Percentiles rank a stretch among this genome's conserved stretches.
Conservation (phyloP, 2,113 vertebrate species). For the Corythaixoides concolor region DNA sequence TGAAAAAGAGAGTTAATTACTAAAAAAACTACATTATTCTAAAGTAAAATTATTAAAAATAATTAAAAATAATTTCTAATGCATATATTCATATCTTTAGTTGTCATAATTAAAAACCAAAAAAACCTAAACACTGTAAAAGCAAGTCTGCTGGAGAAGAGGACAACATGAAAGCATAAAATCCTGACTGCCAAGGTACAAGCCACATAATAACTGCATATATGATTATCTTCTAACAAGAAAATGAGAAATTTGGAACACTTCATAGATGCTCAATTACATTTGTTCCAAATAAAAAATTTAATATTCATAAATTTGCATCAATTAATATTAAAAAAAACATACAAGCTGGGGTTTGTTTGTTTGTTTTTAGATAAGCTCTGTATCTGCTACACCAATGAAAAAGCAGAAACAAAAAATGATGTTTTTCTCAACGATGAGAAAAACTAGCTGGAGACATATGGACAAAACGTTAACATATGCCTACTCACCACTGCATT, state of each 20-base stretch:
- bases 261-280: too few species aligned
- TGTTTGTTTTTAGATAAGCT: background rate
- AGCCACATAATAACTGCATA: too few species aligned
- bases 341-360: background rate
- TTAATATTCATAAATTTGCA: background rate
- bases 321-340: too few species aligned
- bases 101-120: background rate
- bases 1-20: background rate
- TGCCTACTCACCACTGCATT: background rate
- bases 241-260: too few species aligned
- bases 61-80: background rate
- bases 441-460: background rate
- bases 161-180: too few species aligned
- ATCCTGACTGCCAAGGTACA: too few species aligned
- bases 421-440: fast-evolving
- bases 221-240: too few species aligned
- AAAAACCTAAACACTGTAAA: too few species aligned
- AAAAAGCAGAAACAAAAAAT: background rate
- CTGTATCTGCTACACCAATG: background rate
- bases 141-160: too few species aligned
- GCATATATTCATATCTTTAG: background rate
- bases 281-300: too few species aligned
- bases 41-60: background rate
- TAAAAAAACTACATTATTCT: background rate
- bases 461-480: background rate